These are phyloP conservation scores for Apoda limacodes DNA, from an alignment of 2,888 invertebrate genomes.

Conservation along the genomic window DNA sequence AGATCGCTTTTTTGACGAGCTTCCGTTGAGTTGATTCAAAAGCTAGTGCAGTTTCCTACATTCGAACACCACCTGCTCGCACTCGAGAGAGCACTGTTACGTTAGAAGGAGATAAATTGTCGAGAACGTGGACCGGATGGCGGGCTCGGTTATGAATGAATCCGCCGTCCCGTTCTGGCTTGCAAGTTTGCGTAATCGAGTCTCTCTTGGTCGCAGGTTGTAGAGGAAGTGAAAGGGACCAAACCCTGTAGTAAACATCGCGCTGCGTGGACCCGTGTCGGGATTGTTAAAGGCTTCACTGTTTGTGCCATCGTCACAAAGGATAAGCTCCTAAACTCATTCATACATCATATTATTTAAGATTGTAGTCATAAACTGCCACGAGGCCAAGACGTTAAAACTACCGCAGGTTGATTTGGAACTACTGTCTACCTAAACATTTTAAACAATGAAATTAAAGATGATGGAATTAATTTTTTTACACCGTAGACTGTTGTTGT, in stretches of 20 bases:
- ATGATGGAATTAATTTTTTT: too few relatives aligned
- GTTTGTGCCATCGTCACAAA: conserved; percentile 49
- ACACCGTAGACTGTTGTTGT: too few relatives aligned
- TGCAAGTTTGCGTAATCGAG: conserved; percentile 28
- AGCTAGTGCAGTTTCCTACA: conserved; percentile 47
- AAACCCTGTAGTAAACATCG: conserved; percentile 68
- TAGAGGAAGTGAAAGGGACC: conserved; percentile 69
- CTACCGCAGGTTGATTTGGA: too few relatives aligned
- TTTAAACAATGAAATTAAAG: too few relatives aligned
- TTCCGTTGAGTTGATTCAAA: conserved; percentile 37
- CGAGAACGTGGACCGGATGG: conserved; percentile 65
- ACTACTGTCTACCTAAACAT: too few relatives aligned
- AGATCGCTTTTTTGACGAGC: conserved; percentile 52
- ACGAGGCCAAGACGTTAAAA: too few relatives aligned
- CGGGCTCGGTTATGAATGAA: conserved; percentile 68
- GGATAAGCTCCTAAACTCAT: conserved; percentile 45
- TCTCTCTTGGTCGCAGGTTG: conserved; percentile 58
- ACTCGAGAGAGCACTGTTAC: conserved; percentile 47
- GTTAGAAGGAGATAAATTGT: conserved; percentile 67
- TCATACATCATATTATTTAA: conserved; percentile 55
- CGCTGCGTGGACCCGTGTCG: conserved; percentile 45
- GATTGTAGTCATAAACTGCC: too few relatives aligned
- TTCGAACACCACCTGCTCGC: conserved; percentile 67
- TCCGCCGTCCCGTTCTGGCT: conserved; percentile 49
- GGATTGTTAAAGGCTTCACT: conserved; percentile 47